Evolutionary conservation across 1,140 invertebrate species (phyloP).

Genomic region (Zaprionus camerounensis): DNA sequence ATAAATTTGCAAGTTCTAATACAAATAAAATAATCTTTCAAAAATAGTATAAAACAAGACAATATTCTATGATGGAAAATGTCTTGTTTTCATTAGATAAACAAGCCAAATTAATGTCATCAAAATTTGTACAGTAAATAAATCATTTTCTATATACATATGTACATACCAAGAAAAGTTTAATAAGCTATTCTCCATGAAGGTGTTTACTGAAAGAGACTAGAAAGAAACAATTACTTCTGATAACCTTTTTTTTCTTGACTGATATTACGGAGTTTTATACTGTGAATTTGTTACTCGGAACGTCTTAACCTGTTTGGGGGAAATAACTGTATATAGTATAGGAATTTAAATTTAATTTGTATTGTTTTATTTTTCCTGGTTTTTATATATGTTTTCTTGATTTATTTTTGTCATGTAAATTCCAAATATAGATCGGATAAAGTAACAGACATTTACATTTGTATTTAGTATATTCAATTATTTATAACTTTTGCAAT

Average conservation of each 20-base stretch:
- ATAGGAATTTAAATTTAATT: background rate
- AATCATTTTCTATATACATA: too few species aligned
- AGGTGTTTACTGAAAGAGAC: too few species aligned
- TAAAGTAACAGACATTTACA: background rate
- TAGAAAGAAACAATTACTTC: too few species aligned
- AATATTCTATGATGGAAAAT: too few species aligned
- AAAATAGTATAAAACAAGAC: too few species aligned
- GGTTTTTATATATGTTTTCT: background rate
- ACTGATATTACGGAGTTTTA: background rate
- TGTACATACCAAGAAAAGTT: too few species aligned
- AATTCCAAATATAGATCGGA: background rate
- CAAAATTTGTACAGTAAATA: too few species aligned
- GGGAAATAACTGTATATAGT: background rate
- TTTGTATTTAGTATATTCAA: background rate
- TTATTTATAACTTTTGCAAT: constrained; percentile 1
- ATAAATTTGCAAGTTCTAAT: too few species aligned
- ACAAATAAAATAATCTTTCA: too few species aligned
- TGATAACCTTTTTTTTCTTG: too few species aligned
- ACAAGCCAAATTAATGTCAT: background rate
- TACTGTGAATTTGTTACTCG: background rate
- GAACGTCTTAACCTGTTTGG: background rate
- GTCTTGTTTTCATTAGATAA: too few species aligned
- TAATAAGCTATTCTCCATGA: too few species aligned
- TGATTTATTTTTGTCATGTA: background rate
- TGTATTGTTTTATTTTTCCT: constrained; percentile 1